phyloP scores from a whole-genome alignment of 2,113 vertebrate genomes.

The Gallinago jamesoni region DNA sequence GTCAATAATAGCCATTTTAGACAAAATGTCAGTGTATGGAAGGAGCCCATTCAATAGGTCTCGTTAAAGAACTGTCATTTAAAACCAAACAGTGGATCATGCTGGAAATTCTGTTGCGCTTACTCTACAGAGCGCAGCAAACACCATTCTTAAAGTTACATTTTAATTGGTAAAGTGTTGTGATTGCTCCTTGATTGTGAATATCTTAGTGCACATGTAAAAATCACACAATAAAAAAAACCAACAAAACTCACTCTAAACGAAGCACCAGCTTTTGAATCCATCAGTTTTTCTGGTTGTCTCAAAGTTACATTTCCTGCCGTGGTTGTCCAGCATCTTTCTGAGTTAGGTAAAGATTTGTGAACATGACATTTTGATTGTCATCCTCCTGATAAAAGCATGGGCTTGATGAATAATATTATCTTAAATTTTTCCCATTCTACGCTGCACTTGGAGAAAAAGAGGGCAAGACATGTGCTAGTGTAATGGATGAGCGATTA shows the following conservation, averaged over 20 bases:
- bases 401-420: not conserved
- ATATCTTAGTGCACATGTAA: not conserved
- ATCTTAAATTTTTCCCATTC: not conserved
- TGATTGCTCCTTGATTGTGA: not conserved
- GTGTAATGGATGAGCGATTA: not conserved
- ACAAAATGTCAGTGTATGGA: not conserved
- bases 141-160: not conserved
- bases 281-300: not conserved
- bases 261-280: not conserved
- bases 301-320: not conserved
- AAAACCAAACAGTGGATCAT: not conserved
- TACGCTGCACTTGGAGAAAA: not conserved
- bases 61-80: not conserved
- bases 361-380: not conserved
- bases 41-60: not conserved
- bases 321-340: not conserved
- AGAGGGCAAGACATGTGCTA: not conserved
- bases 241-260: not conserved
- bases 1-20: not conserved
- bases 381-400: not conserved
- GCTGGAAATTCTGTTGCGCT: not conserved
- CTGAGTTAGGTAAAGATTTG: not conserved
- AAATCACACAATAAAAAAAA: not conserved
- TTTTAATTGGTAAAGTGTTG: not conserved
- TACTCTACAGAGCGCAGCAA: not conserved